Conservation (phyloP, 37 sponge, comb jelly and placozoan genomes). For the Chondrilla cf. caribensis region DNA sequence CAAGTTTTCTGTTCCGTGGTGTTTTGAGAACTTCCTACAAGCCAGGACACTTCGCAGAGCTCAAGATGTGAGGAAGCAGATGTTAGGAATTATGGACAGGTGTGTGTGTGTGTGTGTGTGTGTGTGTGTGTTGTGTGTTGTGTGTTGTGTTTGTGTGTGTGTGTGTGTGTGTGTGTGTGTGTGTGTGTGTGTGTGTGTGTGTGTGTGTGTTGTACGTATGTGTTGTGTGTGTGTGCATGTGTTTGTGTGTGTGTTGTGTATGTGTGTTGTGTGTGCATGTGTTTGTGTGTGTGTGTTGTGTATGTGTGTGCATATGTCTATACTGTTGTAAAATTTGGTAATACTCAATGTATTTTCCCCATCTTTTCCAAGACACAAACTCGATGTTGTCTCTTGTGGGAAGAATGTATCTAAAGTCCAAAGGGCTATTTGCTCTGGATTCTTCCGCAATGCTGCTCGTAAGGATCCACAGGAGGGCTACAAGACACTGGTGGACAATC, state of each 20-base stretch:
- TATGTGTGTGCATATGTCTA: too few species aligned
- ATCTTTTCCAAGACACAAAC: slow-evolving; percentile 61
- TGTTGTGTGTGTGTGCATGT: too few species aligned
- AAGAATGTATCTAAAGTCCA: slow-evolving; percentile 85
- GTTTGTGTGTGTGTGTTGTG: too few species aligned
- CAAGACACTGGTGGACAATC: slow-evolving; percentile 91
- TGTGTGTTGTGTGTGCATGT: too few species aligned
- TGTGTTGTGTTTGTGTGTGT: too few species aligned
- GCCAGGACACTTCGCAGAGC: slow-evolving; percentile 80
- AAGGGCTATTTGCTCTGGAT: slow-evolving; percentile 93
- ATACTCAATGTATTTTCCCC: too few species aligned
- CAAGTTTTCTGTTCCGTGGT: slow-evolving; percentile 94
- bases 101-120: not conserved
- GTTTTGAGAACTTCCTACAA: slow-evolving; percentile 98
- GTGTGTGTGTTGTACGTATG: too few species aligned
- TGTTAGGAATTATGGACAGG: slow-evolving; percentile 99
- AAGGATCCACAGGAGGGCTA: slow-evolving; percentile 98
- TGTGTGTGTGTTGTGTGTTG: too few species aligned
- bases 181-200: too few species aligned
- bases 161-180: too few species aligned
- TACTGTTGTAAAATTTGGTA: too few species aligned
- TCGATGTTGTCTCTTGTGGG: slow-evolving; percentile 94
- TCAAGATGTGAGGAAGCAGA: slow-evolving; percentile 95
- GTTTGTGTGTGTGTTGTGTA: too few species aligned
- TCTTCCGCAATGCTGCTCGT: slow-evolving; percentile 94